These are phyloP conservation scores for Calliopum simillimum DNA, from an alignment of 2,888 invertebrate genomes.

Conservation along the genomic window DNA sequence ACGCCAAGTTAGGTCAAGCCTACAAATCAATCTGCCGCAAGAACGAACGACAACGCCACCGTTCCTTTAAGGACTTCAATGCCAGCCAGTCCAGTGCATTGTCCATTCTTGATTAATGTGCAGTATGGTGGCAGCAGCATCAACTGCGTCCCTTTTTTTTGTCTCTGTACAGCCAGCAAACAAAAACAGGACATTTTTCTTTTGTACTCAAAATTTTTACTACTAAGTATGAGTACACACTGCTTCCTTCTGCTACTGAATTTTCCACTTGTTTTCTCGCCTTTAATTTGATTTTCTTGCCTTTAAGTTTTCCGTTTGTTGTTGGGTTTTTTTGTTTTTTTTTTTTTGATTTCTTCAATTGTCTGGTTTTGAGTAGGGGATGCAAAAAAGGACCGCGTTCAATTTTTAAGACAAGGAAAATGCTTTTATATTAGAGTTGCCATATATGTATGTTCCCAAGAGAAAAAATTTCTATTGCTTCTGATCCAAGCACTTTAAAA, in stretches of 20 bases:
- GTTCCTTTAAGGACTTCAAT: no score
- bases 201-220: neutral
- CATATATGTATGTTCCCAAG: no score
- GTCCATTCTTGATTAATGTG: constrained; percentile 23
- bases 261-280: constrained; percentile 59
- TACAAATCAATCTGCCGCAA: constrained; percentile 62
- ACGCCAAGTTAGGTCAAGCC: constrained; percentile 57
- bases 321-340: constrained; percentile 26
- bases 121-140: no score
- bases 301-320: constrained; percentile 38
- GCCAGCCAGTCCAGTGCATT: constrained; percentile 2
- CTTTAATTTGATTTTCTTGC: constrained; percentile 62
- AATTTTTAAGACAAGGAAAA: no score
- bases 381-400: no score
- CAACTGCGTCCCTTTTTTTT: no score
- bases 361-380: constrained; percentile 36
- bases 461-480: no score
- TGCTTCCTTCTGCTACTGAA: constrained; percentile 20
- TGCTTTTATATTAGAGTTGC: no score
- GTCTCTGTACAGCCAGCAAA: neutral
- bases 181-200: neutral
- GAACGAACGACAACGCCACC: constrained; percentile 32
- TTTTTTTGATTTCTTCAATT: constrained; percentile 43
- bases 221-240: no score
- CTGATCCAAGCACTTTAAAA: no score